Evolutionary conservation across 2,113 vertebrate genomes (phyloP), one percentile per base, ranked within the genome.

Genomic region (Salminus brasiliensis): DNA sequence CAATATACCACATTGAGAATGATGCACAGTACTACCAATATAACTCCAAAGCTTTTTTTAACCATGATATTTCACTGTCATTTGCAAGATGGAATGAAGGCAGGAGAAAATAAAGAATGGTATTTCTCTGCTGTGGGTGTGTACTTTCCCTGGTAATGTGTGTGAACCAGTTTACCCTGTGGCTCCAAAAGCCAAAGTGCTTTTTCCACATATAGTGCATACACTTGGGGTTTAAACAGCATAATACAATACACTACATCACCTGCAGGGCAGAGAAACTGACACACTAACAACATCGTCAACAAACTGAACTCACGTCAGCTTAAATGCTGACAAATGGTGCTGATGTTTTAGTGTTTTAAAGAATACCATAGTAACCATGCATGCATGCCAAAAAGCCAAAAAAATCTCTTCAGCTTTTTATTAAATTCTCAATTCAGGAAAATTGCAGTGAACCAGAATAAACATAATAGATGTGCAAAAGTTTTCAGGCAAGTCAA

Each of bases 81-180:
- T 78, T 72, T 72, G 67, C 71, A 78, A 23, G 79, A 69, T 62
- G 57, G 60, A 86, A 88, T 21, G 72, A 39, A 1, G 45, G 18
- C 16, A 4, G 62, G 67, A 71, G n/a, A 80, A 82, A 85, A 83
- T 72, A 74, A 2, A 32, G 70, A 43, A 1, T 27, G 16, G 34
- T 73, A 71, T 85, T 81, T 78, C 6, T 21, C 30, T 10, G 13
- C 15, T 2, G 8, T 67, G 34, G 23, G 1, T 30, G 49, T 41
- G 25, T 63, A 30, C 34, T 67, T 62, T 8, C 25, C 30, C 63
- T 52, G 3, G 5, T n/a, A 23, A n/a, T 32, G 41, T 65, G 41
- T 27, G 16, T 65, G 25, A 81, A 71, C 76, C 66, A 2, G 32
- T 47, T 60, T 5, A 1, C 9, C 11, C 53, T 8, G 72, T 45